Conservation (phyloP, 2,797 vertebrate genomes). For the Mus spretus region DNA sequence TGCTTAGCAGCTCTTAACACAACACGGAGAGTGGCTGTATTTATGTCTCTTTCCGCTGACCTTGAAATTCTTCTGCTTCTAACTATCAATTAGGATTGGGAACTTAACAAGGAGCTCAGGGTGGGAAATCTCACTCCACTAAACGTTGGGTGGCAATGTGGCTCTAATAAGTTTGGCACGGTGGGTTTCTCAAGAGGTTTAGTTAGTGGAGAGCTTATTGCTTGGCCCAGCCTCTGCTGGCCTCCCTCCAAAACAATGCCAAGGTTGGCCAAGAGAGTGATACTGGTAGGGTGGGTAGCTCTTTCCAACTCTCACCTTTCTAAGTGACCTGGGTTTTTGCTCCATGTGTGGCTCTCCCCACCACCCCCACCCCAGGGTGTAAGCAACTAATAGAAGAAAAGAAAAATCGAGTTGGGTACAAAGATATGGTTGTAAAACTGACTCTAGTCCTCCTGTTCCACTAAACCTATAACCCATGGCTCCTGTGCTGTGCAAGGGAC, state of each 20-base stretch:
- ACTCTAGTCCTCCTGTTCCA: background rate
- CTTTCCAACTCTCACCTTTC: constrained; percentile 36
- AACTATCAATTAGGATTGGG: constrained; percentile 33
- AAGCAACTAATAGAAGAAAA: background rate
- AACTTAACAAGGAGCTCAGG: background rate
- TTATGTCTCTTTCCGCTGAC: constrained; percentile 56
- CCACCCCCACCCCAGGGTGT: background rate
- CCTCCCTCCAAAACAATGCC: constrained; percentile 15
- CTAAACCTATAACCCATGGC: background rate
- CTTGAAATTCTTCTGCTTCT: constrained; percentile 72
- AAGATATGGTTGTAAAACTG: background rate
- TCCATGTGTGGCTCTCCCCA: background rate
- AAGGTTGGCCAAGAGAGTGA: background rate
- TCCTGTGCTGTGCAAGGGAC: background rate
- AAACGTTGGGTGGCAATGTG: background rate
- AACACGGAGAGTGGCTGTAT: constrained; percentile 68
- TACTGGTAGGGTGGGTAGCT: fast-evolving
- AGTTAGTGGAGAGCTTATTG: background rate
- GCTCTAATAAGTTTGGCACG: background rate
- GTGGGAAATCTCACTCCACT: background rate
- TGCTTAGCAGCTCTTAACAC: constrained; percentile 63
- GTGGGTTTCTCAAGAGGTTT: background rate
- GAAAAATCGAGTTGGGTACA: background rate
- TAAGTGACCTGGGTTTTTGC: constrained; percentile 26
- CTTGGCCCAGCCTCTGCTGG: constrained; percentile 15